Conservation (phyloP, 1,140 invertebrate genomes). For the Drosophila willistoni region DNA sequence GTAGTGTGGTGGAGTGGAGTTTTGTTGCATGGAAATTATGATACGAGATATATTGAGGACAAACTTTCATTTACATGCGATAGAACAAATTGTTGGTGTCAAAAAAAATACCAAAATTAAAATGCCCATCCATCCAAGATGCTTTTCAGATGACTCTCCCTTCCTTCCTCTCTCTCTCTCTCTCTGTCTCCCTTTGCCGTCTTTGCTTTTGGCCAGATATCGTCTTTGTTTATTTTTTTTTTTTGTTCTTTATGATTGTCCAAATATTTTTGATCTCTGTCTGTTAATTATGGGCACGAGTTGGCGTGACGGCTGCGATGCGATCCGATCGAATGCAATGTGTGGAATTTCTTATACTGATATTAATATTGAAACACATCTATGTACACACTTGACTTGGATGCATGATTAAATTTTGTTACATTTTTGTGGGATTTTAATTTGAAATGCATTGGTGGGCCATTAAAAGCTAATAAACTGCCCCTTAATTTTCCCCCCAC, state of each 20-base stretch:
- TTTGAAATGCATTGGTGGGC: constrained; percentile 64
- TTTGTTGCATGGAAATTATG: constrained; percentile 61
- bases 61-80: constrained; percentile 77
- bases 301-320: constrained; percentile 55
- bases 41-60: constrained; percentile 62
- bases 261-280: constrained; percentile 66
- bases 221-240: constrained; percentile 1
- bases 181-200: no score
- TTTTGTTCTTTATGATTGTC: constrained; percentile 60
- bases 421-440: constrained; percentile 28
- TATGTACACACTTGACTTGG: constrained; percentile 5
- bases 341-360: constrained; percentile 6
- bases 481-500: neutral
- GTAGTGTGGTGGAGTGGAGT: no score
- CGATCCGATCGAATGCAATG: neutral
- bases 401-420: constrained; percentile 12
- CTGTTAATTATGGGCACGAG: constrained; percentile 79
- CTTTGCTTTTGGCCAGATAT: constrained; percentile 9
- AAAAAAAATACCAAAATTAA: constrained; percentile 37
- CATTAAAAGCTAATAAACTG: constrained; percentile 70
- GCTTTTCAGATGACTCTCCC: constrained; percentile 39
- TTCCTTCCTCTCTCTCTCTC: neutral
- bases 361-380: constrained; percentile 13
- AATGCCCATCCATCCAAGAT: constrained; percentile 17
- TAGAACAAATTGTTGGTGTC: constrained; percentile 77